Evolutionary conservation across 1,140 invertebrate species (phyloP), one percentile per base, ranked within the genome.

Genomic region (Procambarus clarkii): DNA sequence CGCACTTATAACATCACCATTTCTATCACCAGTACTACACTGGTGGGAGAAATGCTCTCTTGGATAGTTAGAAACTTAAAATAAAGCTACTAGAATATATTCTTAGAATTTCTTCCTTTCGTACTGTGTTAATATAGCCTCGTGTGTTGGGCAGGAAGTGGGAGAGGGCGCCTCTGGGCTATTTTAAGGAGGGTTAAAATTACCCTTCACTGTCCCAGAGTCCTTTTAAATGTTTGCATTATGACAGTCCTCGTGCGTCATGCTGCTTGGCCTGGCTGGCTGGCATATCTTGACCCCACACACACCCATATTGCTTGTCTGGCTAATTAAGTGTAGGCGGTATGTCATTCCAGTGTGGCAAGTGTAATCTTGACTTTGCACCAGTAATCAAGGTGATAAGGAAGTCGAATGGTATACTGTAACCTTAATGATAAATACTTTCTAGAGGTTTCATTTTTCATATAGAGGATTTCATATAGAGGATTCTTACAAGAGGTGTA

Each of bases 171-270:
- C 3, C n/a, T 34, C n/a, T 13, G 60, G 69, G n/a, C 69, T 74
- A 74, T 74, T 74, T 74, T 74, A 7, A 34, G 69, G n/a, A 74
- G 8, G 69, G 69, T 74, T 74, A 74, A 74, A 74, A 74, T 74
- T 74, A 74, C 24, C n/a, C 69, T 21, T 24, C 24, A 74, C n/a
- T 8, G 69, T 34, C 69, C 34, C n/a, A 13, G 34, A 13, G n/a
- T n/a, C 64, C n/a, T 64, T 64, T 64, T 64, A 64, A 64, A 13
- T 64, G 13, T 64, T 64, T 64, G 3, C 18, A 21, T 64, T 18
- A 64, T 64, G 18, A 64, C 4, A 64, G 18, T 5, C 13, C 60
- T 64, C 54, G 1, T 64, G 18, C 60, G 4, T 64, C 60, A 64
- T 21, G 21, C 60, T 18, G 3, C 18, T 64, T 18, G 18, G 60